Base-by-base conservation (phyloP, 2,797 vertebrate species). In the Falco cherrug region DNA sequence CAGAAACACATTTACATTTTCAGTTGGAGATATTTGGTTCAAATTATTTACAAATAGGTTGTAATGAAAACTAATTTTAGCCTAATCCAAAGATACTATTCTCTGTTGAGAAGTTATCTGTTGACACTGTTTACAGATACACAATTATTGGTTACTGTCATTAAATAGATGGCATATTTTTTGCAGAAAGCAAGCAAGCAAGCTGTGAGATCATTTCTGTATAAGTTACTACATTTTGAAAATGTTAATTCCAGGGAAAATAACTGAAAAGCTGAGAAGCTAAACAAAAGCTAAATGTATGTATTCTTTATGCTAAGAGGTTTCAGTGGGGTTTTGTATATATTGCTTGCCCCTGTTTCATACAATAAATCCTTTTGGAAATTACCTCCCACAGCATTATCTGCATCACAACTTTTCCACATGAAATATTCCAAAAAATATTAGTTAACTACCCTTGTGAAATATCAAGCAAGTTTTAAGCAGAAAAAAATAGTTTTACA, bases 1-100 rank as follows among this genome's bases (percentile, higher is more conserved):
- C 94, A 97, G 95, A 97, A 98, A 85, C 90, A 84, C 84, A 91
- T 97, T 97, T 96, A 86, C 90, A 95, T 96, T 95, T 95, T 92
- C 92, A 68, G 92, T 83, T 93, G 91, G 89, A 97, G 95, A 84
- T 97, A 95, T 50, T 96, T 84, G 82, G 89, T 94, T 95, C 92
- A 88, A 95, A 80, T 80, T 74, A 94, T 93, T 92, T 94, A 95
- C 93, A 96, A 97, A 97, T 81, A 94, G 91, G 91, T 94, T 96
- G 85, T 75, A 91, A 96, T 83, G 84, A 96, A 96, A 97, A 95
- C 86, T 90, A 92, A 96, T 97, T 96, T 96, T 74, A 97, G 81
- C 73, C 53, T 83, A n/a, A 47, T 53, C 86, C 81, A 89, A 83
- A 97, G 87, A 91, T 79, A 93, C 26, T 41, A 65, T 87, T 96